Evolutionary conservation across 2,797 vertebrate species (phyloP).

Genomic region (Sebastes elongatus): DNA sequence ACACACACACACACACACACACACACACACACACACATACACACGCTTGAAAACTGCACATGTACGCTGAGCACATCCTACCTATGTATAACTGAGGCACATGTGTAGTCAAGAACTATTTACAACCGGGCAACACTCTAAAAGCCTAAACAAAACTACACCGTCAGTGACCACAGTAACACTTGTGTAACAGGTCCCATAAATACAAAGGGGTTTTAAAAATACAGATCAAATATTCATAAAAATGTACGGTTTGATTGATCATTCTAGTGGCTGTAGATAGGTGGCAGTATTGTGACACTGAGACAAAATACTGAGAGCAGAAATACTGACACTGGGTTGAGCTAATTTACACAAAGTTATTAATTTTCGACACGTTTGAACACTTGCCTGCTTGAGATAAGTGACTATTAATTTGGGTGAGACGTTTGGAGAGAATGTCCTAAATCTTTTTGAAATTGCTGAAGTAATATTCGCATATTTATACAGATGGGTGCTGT

Average conservation of each 20-base stretch:
- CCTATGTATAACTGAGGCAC: slow-evolving; percentile 69
- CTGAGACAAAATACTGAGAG: slow-evolving; percentile 38
- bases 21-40: slow-evolving; percentile 1
- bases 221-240: slow-evolving; percentile 36
- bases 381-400: slow-evolving; percentile 17
- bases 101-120: slow-evolving; percentile 60
- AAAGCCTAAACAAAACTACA: slow-evolving; percentile 58
- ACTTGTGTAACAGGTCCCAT: slow-evolving; percentile 44
- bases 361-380: slow-evolving; percentile 9
- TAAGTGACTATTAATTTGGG: background rate
- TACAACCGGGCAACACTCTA: slow-evolving; percentile 51
- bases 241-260: slow-evolving; percentile 6
- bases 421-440: background rate
- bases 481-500: background rate
- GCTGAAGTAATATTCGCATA: background rate
- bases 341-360: slow-evolving; percentile 26
- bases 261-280: slow-evolving; percentile 8
- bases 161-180: slow-evolving; percentile 52
- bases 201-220: slow-evolving; percentile 40
- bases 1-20: background rate
- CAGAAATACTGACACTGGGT: slow-evolving; percentile 42
- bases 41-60: slow-evolving; percentile 34
- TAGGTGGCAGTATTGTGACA: slow-evolving; percentile 66
- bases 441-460: slow-evolving; percentile 6
- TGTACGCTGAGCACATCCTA: slow-evolving; percentile 47